phyloP scores from a whole-genome alignment of 2,113 vertebrate species.

The Pelobates fuscus region DNA sequence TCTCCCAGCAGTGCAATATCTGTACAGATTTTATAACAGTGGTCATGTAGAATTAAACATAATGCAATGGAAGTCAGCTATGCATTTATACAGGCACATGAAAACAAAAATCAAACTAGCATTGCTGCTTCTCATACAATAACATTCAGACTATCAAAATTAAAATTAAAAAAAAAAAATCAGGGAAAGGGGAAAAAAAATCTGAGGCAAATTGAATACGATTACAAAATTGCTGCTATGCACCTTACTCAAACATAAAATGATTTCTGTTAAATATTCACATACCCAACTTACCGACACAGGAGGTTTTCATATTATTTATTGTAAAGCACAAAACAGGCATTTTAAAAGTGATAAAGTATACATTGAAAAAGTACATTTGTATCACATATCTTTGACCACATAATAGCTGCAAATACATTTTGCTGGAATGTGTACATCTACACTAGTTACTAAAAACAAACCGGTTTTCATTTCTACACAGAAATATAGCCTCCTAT shows the following conservation, averaged over 20 bases:
- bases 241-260: constrained; percentile 59
- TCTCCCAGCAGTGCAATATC: constrained; percentile 67
- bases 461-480: constrained; percentile 97
- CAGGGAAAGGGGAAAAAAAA: not conserved
- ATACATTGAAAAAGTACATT: constrained; percentile 99
- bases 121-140: constrained; percentile 1
- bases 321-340: constrained; percentile 99
- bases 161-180: no score
- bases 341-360: constrained; percentile 99
- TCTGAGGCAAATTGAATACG: not conserved
- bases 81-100: constrained; percentile 53
- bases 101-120: not conserved
- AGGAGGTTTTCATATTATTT: constrained; percentile 99
- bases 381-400: constrained; percentile 97
- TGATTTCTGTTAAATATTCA: constrained; percentile 66
- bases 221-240: constrained; percentile 67
- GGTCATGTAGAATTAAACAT: constrained; percentile 75
- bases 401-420: constrained; percentile 96
- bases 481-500: constrained; percentile 91
- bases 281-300: constrained; percentile 98
- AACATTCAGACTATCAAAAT: not conserved
- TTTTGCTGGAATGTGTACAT: constrained; percentile 99
- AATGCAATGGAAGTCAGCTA: constrained; percentile 78
- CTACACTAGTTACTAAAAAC: constrained; percentile 97
- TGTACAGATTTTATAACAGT: constrained; percentile 72